Percentiles rank a stretch among this genome's conserved stretches.
phyloP scores from a whole-genome alignment of 2,113 vertebrate species.

The Coptodon bakossiorum region DNA sequence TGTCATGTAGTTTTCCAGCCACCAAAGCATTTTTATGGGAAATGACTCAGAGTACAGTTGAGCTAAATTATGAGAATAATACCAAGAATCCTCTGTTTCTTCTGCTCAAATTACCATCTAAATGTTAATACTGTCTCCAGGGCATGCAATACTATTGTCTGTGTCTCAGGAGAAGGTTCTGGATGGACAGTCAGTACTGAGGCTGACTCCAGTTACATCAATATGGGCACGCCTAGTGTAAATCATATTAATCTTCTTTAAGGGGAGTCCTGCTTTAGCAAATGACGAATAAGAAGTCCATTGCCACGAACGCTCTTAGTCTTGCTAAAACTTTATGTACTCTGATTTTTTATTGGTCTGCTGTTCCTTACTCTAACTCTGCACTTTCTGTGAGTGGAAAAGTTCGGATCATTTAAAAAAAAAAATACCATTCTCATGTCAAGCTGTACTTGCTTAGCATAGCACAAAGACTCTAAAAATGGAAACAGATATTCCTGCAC shows the following conservation, averaged over 20 bases:
- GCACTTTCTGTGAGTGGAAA: background rate
- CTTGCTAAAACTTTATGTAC: background rate
- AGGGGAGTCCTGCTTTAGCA: background rate
- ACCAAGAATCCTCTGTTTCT: background rate
- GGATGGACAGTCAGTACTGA: background rate
- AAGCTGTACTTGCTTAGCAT: background rate
- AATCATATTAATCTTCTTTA: background rate
- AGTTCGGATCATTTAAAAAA: background rate
- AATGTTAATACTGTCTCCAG: constrained; percentile 14
- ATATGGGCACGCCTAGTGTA: background rate
- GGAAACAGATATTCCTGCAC: background rate
- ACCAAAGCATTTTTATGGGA: background rate
- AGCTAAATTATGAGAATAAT: background rate
- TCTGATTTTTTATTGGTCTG: background rate
- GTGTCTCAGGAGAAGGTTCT: background rate
- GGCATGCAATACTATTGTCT: constrained; percentile 28
- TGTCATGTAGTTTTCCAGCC: background rate
- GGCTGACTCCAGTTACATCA: constrained; percentile 16
- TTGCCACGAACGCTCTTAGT: background rate
- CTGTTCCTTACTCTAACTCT: background rate
- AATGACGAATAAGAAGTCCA: background rate
- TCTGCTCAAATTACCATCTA: constrained; percentile 35
- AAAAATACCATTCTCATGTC: background rate
- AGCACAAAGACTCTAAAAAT: background rate
- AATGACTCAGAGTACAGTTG: background rate